Evolutionary conservation across 2,113 vertebrate genomes (phyloP).

Genomic region (Cyanoderma ruficeps): DNA sequence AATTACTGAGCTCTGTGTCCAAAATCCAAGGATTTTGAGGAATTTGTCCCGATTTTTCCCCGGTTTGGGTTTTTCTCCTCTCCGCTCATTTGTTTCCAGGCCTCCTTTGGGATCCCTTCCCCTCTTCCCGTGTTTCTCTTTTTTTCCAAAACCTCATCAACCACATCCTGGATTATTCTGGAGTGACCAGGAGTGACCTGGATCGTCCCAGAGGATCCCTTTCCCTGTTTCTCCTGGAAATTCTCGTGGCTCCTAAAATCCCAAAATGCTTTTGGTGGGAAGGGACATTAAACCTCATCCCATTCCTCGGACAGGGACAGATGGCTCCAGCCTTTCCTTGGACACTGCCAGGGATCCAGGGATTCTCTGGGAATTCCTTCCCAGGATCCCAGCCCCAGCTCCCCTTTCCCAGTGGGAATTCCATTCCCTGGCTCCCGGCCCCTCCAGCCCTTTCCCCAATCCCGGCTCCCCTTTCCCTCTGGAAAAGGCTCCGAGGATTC

Average conservation of each 20-base stretch:
- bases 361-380: too few relatives aligned
- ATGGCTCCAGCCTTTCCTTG: too few relatives aligned
- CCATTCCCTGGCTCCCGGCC: too few relatives aligned
- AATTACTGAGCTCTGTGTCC: too few relatives aligned
- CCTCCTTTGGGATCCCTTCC: background rate
- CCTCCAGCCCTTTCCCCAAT: too few relatives aligned
- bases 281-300: background rate
- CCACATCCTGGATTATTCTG: background rate
- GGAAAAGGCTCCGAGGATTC: too few relatives aligned
- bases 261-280: background rate
- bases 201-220: background rate
- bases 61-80: background rate
- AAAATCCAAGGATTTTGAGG: background rate
- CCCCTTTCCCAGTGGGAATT: too few relatives aligned
- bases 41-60: background rate
- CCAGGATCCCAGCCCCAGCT: too few relatives aligned
- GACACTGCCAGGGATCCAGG: too few relatives aligned
- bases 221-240: too few relatives aligned
- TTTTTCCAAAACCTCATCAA: background rate
- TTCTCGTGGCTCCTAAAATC: too few relatives aligned
- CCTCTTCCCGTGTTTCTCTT: background rate
- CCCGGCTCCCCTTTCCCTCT: too few relatives aligned
- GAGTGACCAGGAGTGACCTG: background rate
- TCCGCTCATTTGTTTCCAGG: background rate
- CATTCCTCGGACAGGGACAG: background rate